Percentiles rank a stretch among this genome's conserved stretches.
Evolutionary conservation across 2,888 invertebrate genomes (phyloP).

Genomic region (Subacronicta megacephala): DNA sequence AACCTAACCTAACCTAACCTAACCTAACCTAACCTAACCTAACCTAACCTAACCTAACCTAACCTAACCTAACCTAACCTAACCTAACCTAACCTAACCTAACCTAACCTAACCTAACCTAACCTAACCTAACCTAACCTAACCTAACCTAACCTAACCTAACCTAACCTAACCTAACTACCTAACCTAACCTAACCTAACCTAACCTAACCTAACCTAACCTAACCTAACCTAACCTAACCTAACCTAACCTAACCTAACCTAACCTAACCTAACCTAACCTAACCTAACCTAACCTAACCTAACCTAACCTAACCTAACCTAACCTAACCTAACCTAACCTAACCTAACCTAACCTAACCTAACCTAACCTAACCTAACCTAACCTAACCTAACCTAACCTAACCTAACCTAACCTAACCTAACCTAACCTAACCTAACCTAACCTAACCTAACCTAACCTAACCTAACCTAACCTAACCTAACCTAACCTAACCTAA

Average conservation of each 20-base stretch:
- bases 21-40: slow-evolving; percentile 59
- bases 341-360: slow-evolving; percentile 42
- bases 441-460: no score
- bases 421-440: no score
- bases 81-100: slow-evolving; percentile 45
- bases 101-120: slow-evolving; percentile 47
- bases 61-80: slow-evolving; percentile 47
- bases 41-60: slow-evolving; percentile 53
- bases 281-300: slow-evolving; percentile 44
- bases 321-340: slow-evolving; percentile 42
- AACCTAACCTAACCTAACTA: slow-evolving; percentile 45
- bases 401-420: no score
- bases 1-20: slow-evolving; percentile 57
- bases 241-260: slow-evolving; percentile 50
- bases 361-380: slow-evolving; percentile 33
- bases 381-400: no score
- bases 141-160: slow-evolving; percentile 53
- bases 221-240: slow-evolving; percentile 49
- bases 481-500: no score
- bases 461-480: no score
- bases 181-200: slow-evolving; percentile 33
- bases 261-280: slow-evolving; percentile 49
- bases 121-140: slow-evolving; percentile 50
- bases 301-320: slow-evolving; percentile 42
- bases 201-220: slow-evolving; percentile 48